Percentiles rank a stretch among this genome's conserved stretches.
These are phyloP conservation scores for Lerista edwardsae DNA, from an alignment of 2,797 vertebrate genomes.

Conservation along the genomic window DNA sequence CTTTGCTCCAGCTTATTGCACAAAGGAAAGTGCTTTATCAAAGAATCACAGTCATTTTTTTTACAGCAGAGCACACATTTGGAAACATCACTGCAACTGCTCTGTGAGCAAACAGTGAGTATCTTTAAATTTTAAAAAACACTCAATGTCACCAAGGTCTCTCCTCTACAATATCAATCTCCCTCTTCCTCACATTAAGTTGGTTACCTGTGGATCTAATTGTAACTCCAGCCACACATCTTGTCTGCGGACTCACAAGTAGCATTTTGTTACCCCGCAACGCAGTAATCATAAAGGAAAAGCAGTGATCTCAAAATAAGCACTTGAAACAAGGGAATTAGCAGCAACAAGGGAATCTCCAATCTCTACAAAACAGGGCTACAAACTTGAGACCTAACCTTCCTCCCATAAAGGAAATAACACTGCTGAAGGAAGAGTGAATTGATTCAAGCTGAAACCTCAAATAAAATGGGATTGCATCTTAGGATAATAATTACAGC, in stretches of 20 bases:
- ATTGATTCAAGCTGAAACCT: neutral
- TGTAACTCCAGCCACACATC: neutral
- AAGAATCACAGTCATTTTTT: conserved; percentile 16
- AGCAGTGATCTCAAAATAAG: neutral
- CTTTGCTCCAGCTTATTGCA: conserved; percentile 1
- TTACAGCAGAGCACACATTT: neutral
- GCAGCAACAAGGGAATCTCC: neutral
- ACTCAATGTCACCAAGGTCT: neutral
- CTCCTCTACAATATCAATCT: neutral
- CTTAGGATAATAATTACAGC: neutral
- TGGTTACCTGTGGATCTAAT: neutral
- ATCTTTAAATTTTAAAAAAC: neutral
- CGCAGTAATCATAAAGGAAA: neutral
- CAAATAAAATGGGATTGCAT: neutral
- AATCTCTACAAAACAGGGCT: neutral
- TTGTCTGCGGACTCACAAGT: neutral
- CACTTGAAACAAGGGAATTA: neutral
- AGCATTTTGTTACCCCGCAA: neutral
- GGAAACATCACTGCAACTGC: neutral
- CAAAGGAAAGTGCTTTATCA: conserved; percentile 32
- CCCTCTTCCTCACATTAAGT: no score
- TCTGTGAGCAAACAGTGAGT: neutral
- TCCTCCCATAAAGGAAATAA: neutral
- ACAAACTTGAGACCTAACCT: neutral
- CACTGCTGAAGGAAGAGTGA: neutral